These are phyloP conservation scores for Cryptosula pallasiana DNA, from an alignment of 2,888 invertebrate species.

Conservation along the genomic window DNA sequence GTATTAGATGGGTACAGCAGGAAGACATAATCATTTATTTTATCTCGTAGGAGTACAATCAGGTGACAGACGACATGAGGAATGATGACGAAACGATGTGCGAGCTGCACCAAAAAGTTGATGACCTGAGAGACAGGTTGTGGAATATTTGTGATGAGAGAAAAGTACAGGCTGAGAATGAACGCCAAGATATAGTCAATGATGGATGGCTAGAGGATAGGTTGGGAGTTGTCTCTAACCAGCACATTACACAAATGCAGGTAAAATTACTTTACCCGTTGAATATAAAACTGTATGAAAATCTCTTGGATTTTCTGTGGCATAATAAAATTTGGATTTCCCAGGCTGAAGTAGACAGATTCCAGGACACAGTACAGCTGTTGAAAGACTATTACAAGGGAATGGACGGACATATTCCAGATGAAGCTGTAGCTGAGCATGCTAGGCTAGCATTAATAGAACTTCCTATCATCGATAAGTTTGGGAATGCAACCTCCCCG, in stretches of 20 bases:
- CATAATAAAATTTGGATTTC: too few species aligned
- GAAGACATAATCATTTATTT: too few species aligned
- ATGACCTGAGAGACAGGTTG: constrained; percentile 49
- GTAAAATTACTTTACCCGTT: too few species aligned
- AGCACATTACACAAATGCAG: constrained; percentile 51
- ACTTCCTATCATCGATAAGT: constrained; percentile 29
- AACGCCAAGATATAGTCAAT: constrained; percentile 41
- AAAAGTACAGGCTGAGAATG: constrained; percentile 49
- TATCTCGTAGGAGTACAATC: constrained; percentile 45
- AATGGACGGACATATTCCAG: constrained; percentile 51
- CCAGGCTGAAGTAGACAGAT: constrained; percentile 48
- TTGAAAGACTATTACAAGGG: constrained; percentile 52
- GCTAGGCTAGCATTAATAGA: constrained; percentile 49
- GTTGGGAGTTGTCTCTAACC: constrained; percentile 49
- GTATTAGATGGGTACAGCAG: too few species aligned
- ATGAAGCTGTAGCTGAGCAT: constrained; percentile 42
- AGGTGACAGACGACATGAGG: constrained; percentile 48
- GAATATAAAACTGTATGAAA: too few species aligned
- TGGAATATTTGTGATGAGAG: constrained; percentile 52
- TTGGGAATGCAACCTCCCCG: neutral
- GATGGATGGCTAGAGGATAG: constrained; percentile 53
- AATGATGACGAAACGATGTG: constrained; percentile 51
- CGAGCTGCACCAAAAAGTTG: constrained; percentile 51
- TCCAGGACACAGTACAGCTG: constrained; percentile 49
- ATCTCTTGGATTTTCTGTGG: too few species aligned